Base-by-base conservation (phyloP, 2,113 vertebrate species). In the Mirza zaza region DNA sequence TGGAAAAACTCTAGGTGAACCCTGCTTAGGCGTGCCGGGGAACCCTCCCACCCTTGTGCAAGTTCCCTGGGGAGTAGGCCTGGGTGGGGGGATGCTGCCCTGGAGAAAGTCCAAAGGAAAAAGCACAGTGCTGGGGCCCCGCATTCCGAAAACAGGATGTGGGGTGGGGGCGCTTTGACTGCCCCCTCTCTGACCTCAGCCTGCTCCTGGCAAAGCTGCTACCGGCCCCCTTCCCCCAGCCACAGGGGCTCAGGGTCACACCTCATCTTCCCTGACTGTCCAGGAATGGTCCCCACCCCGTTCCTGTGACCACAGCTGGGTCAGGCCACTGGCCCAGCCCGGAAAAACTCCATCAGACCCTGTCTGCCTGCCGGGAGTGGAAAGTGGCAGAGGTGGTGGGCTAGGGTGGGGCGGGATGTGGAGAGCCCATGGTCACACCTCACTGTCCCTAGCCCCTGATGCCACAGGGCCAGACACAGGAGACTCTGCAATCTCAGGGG, bases 101-200 rank as follows among this genome's bases (percentile, higher is more conserved):
- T 95, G 96, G 96, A 96, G 57, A 18, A 73, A 61, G 59, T 52
- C 94, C 97, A 96, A 59, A 67, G 79, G 77, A 75, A 61, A 84
- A 91, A 93, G 48, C 84, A 92, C 21, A 8, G 23, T 71, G 92
- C 36, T n/a, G 8, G 96, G 71, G 52, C 57, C 76, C 90, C 83
- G 57, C 42, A 39, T 39, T 85, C 45, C 23, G 50, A 76, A 97
- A 97, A 97, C 97, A 98, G 96, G 97, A 98, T 91, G 76, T 82
- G 65, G 36, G 63, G 34, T 67, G 77, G 82, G 84, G 67, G 42
- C 5, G 0, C 59, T 39, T 55, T 6, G 57, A 63, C 85, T 39
- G 36, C n/a, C 55, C 27, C 48, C 34, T 29, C 61, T 73, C 55
- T 8, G 0, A 50, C 45, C 75, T 50, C 59, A 34, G 42, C 63